Base-by-base conservation (phyloP, 2,888 invertebrate genomes). In the Zaprionus bogoriensis region DNA sequence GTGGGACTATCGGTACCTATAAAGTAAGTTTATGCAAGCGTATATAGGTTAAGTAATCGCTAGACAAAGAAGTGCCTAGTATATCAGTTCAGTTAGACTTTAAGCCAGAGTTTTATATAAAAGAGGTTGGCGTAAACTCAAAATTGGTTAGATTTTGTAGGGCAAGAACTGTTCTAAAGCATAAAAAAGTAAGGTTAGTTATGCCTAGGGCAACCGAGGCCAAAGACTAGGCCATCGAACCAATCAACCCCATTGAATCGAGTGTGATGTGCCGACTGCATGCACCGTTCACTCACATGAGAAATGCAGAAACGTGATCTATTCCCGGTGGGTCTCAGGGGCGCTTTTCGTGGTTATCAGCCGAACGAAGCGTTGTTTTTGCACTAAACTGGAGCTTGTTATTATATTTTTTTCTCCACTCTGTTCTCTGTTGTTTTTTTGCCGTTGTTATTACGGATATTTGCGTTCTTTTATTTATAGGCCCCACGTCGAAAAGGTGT, bases 261-360 rank as follows among this genome's bases (percentile, higher is more conserved):
- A 3, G 47, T 52, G 30, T 9, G 45, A 48, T 59, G 32, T 58
- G 17, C 64, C 32, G 23, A 25, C n/a, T 10, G 14, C 2, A 3
- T 28, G 14, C 17, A 27, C 10, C 39, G 42, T 17, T 23, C 62
- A 53, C 7, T 45, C 28, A 42, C 22, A 51, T 60, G 63, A 64
- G 74, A 86, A 81, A 86, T 83, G 77, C 86, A 77, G 77, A 77
- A 81, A 81, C 86, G 81, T 81, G 81, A 83, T 86, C 77, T 74
- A 79, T 83, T 74, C 66, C 69, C 71, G 71, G 67, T 74, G 71
- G 41, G 36, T 61, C 48, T 32, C 60, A 46, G 38, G 58, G 51
- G 23, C 64, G 65, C 60, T 77, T 66, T 77, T 76, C 74, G 74
- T 69, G 77, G 65, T 48, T 79, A 81, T 79, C 85, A 67, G 78